A percentile compares a stretch with the other conserved stretches of the same genome.
Conservation (phyloP, 2,113 vertebrate genomes). For the Gnathonemus longibarbis region DNA sequence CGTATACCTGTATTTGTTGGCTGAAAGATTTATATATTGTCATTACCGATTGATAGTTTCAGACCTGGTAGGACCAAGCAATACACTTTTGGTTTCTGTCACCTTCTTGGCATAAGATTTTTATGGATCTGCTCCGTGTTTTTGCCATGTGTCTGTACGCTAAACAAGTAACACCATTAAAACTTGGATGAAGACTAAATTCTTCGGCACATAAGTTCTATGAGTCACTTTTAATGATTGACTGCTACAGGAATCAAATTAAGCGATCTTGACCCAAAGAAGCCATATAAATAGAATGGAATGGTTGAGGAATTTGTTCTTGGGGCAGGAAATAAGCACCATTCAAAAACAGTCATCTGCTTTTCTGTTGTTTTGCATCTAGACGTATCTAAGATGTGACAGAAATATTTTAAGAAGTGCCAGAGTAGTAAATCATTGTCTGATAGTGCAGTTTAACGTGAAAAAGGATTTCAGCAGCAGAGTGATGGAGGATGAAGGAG, state of each 20-base stretch:
- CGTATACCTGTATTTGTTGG: neutral
- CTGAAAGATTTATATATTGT: constrained; percentile 1
- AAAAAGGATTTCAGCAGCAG: neutral
- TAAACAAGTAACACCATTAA: neutral
- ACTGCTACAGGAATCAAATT: neutral
- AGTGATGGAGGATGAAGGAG: neutral
- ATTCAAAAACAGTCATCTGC: neutral
- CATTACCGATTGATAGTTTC: neutral
- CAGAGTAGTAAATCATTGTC: neutral
- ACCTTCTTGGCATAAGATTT: neutral
- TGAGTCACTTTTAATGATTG: neutral
- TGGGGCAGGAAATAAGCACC: neutral
- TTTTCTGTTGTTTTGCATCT: neutral
- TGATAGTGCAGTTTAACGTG: neutral
- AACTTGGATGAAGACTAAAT: neutral
- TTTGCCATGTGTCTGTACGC: neutral
- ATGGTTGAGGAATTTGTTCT: neutral
- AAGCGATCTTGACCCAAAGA: neutral
- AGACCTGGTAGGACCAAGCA: neutral
- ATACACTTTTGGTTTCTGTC: neutral
- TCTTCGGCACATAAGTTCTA: neutral
- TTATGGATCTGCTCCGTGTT: neutral
- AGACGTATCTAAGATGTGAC: neutral
- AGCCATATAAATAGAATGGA: neutral
- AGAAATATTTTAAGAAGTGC: neutral